Base-by-base conservation (phyloP, 2,888 invertebrate species). In the Trachelus iudaicus region DNA sequence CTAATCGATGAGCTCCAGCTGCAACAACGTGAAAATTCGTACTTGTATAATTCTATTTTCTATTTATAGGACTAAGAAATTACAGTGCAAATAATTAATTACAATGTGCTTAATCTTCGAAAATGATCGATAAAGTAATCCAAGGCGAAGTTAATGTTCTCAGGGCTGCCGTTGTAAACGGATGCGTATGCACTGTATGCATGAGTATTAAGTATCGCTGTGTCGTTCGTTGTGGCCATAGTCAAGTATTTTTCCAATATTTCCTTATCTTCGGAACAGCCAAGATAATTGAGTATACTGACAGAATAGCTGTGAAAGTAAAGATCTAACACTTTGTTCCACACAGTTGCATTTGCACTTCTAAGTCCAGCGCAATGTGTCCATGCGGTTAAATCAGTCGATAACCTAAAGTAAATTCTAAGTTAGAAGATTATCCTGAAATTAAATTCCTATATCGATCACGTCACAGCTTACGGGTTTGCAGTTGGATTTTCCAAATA, bases 261-360 rank as follows among this genome's bases (percentile, higher is more conserved):
- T 90, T 92, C 91, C 0, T 89, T 84, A 79, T 93, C 85, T 68
- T 86, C 87, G 11, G 92, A 89, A 81, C 93, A 93, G 0, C 92
- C 90, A 73, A 94, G 84, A 1, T 56, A 56, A 23, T 2, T 6
- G 23, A 56, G 40, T 56, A 56, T 56, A 23, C 23, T 23, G 23
- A 2, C 23, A 79, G 94, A 93, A 0, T 92, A 91, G 0, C 93
- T 93, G 0, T 83, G 84, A 75, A 92, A 85, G 85, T 95, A 94
- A 79, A 91, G 91, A 0, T 80, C 76, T 23, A 80, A 78, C 9
- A 82, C 34, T 73, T 77, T 75, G 15, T 83, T 69, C 88, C 88
- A 87, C 15, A 76, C 75, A 30, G 82, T 73, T 3, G 71, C 79
- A 33, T 83, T 81, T 6, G 84, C 86, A 23, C 73, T 71, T 11